Evolutionary conservation across 2,888 invertebrate genomes (phyloP), one percentile per base, ranked within the genome.

Genomic region (Drosophila pseudotalamancana): DNA sequence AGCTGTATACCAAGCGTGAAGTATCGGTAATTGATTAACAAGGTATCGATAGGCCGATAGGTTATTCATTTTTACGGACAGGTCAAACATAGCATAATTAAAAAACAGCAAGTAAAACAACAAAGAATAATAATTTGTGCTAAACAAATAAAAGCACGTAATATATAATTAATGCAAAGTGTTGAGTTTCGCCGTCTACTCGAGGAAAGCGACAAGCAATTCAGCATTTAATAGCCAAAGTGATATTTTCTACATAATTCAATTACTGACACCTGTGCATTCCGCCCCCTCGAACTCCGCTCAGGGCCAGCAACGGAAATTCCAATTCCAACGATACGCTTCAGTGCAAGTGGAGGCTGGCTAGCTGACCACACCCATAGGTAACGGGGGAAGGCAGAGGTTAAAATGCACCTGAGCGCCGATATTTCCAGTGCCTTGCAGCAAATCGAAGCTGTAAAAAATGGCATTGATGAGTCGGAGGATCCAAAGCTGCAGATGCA

Each of bases 381-480:
- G 8, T 21, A 46, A 48, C 55, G n/a, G 16, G 40, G 31, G 29
- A 50, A 12, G 31, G 29, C 34, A 34, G 37, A 77, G 1, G 21
- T 34, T n/a, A 39, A 29, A 56, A 91, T 91, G 91, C 92, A 91
- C 81, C 71, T 92, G 40, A 90, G 89, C 56, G 90, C 90, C 3
- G 97, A 97, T 92, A 96, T 97, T 90, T 97, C 97, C 31, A 96
- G 96, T 89, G 97, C 97, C 67, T 93, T 97, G 72, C 96, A 97
- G 91, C 94, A 97, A 89, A 92, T 98, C 87, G 97, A 97, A 91
- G 96, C 96, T 83, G 96, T 98, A 27, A 97, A 97, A 90, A 95
- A 88, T 94, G 95, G 95, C 53, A 95, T 98, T 32, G 96, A 97
- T 89, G 96, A 96, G 85, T 94, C 95, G 72, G 96, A 96, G 86